phyloP scores from a whole-genome alignment of 1,140 invertebrate genomes.

The Prorops nasuta region DNA sequence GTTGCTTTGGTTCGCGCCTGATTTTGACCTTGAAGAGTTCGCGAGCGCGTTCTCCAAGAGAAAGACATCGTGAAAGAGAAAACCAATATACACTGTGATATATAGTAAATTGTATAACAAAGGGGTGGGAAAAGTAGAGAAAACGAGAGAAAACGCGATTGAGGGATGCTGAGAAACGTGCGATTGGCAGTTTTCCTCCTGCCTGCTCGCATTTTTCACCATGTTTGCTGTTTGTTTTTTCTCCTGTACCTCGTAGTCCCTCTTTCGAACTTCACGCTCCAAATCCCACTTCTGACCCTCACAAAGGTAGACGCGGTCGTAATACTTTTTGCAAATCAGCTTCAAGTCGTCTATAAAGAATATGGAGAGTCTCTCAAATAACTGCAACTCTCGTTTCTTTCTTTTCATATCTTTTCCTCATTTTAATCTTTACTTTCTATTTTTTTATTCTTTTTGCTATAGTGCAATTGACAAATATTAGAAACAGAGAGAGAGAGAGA shows the following conservation, averaged over 20 bases:
- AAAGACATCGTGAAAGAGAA: conserved; percentile 25
- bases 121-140: conserved; percentile 15
- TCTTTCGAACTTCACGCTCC: conserved; percentile 97
- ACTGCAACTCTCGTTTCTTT: neutral
- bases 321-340: conserved; percentile 92
- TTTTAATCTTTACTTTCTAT: conserved; percentile 9
- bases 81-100: too few species aligned
- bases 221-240: conserved; percentile 9
- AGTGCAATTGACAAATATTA: neutral
- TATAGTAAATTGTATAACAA: too few species aligned
- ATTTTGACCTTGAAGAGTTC: too few species aligned
- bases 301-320: conserved; percentile 91
- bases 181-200: conserved; percentile 16
- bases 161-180: conserved; percentile 17
- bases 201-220: conserved; percentile 23
- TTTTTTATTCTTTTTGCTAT: conserved; percentile 1
- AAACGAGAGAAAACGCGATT: conserved; percentile 25
- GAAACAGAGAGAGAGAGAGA: conserved; percentile 15
- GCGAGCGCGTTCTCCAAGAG: conserved; percentile 20
- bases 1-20: too few species aligned
- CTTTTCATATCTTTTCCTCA: neutral
- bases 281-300: conserved; percentile 99
- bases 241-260: conserved; percentile 90
- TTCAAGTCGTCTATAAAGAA: conserved; percentile 75
- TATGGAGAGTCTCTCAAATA: conserved; percentile 44